A percentile compares a stretch with the other conserved stretches of the same genome.
These are phyloP conservation scores for Apodemia mormo DNA, from an alignment of 2,888 invertebrate genomes.

Conservation along the genomic window DNA sequence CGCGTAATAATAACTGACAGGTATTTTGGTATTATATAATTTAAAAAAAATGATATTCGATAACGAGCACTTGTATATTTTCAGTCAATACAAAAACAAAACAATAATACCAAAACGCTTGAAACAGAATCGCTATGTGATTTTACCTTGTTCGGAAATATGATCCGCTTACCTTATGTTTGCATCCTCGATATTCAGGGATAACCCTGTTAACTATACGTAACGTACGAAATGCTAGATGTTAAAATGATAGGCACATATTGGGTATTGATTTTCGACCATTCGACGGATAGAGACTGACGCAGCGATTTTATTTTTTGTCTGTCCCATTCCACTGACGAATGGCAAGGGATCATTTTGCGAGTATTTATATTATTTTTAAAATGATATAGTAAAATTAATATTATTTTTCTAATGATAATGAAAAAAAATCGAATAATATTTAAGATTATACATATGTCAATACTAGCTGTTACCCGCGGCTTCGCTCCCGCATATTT, in stretches of 20 bases:
- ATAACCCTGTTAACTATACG: slow-evolving; percentile 3
- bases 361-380: slow-evolving; percentile 31
- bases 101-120: not conserved
- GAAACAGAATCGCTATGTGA: not conserved
- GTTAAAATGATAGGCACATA: slow-evolving; percentile 74
- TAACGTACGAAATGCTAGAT: slow-evolving; percentile 61
- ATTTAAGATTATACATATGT: not conserved
- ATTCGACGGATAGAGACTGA: slow-evolving; percentile 56
- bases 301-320: slow-evolving; percentile 49
- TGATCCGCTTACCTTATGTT: slow-evolving; percentile 11
- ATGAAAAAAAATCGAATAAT: not conserved
- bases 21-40: too few species aligned
- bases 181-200: slow-evolving; percentile 13
- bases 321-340: slow-evolving; percentile 34
- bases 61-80: too few species aligned
- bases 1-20: too few species aligned
- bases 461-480: too few species aligned
- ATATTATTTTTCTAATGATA: too few species aligned
- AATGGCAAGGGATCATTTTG: slow-evolving; percentile 38
- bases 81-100: not conserved
- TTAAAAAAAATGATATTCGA: too few species aligned
- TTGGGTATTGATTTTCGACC: slow-evolving; percentile 71
- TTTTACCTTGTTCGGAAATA: slow-evolving; percentile 10
- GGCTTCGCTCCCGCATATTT: too few species aligned
- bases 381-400: not conserved